Evolutionary conservation across 2,888 invertebrate species (phyloP).

Genomic region (Dinocampus coccinellae): DNA sequence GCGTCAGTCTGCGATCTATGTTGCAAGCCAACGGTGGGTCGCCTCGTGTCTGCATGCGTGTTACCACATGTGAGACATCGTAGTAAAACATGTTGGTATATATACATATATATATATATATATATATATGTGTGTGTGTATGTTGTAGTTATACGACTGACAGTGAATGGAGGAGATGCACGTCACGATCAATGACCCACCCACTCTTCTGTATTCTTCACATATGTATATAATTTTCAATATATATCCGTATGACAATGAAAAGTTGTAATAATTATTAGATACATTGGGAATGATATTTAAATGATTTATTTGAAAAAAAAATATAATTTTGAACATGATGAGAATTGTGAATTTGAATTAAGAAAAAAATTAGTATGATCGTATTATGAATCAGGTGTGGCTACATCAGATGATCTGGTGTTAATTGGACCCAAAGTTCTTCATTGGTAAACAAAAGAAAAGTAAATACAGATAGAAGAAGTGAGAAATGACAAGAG

Average conservation of each 20-base stretch:
- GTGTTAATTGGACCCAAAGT: not conserved
- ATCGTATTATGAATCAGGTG: not conserved
- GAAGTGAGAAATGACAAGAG: not conserved
- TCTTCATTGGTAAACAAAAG: not conserved
- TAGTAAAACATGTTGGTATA: not conserved
- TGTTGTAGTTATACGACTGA: not conserved
- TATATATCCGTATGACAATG: too few relatives aligned
- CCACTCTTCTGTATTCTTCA: not conserved
- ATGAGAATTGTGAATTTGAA: not conserved
- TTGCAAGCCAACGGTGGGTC: not conserved
- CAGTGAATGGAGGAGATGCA: conserved; percentile 11
- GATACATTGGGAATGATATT: too few relatives aligned
- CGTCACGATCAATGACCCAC: conserved; percentile 13
- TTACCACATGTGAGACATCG: conserved; percentile 6
- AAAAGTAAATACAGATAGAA: not conserved
- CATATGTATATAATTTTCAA: not conserved
- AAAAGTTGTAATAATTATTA: too few relatives aligned
- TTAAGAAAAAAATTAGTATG: not conserved
- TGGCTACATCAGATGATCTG: not conserved
- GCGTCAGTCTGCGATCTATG: not conserved
- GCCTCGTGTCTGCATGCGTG: conserved; percentile 1
- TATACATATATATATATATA: not conserved
- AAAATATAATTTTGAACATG: not conserved
- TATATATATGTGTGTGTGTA: not conserved
- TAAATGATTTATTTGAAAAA: too few relatives aligned